Evolutionary conservation across 2,888 invertebrate genomes (phyloP).

Genomic region (Gisinianus flammeolus): DNA sequence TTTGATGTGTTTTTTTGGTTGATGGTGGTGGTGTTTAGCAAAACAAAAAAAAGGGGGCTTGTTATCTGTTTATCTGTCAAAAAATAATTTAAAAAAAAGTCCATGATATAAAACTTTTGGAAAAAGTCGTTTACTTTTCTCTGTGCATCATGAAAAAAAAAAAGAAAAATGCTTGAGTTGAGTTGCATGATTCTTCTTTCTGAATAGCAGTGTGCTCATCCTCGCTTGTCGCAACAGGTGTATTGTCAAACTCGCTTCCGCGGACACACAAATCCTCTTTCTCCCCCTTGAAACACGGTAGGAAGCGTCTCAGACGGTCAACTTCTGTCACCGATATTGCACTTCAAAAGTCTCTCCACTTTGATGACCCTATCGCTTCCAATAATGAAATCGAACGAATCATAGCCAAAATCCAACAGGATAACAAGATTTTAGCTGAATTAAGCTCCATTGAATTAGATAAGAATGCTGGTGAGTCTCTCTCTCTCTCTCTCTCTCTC

Average conservation of each 20-base stretch:
- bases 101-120: background rate
- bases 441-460: conserved; percentile 66
- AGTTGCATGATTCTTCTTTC: conserved; percentile 58
- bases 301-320: conserved; percentile 58
- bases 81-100: background rate
- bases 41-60: background rate
- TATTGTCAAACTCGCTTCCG: conserved; percentile 58
- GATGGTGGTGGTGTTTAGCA: conserved; percentile 18
- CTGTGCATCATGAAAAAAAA: conserved; percentile 51
- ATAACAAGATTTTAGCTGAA: conserved; percentile 77
- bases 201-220: conserved; percentile 55
- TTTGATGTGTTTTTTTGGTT: background rate
- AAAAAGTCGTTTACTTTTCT: background rate
- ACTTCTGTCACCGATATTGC: conserved; percentile 57
- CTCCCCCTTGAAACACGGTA: conserved; percentile 58
- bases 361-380: conserved; percentile 58
- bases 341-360: conserved; percentile 58
- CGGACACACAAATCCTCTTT: conserved; percentile 59
- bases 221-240: conserved; percentile 59
- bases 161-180: conserved; percentile 49
- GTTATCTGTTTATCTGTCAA: conserved; percentile 35
- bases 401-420: conserved; percentile 93
- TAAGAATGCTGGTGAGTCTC: conserved; percentile 65
- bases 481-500: conserved; percentile 4
- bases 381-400: conserved; percentile 82